Evolutionary conservation across 2,888 invertebrate species (phyloP), one percentile per base, ranked within the genome.

Genomic region (Cyaniris semiargus): DNA sequence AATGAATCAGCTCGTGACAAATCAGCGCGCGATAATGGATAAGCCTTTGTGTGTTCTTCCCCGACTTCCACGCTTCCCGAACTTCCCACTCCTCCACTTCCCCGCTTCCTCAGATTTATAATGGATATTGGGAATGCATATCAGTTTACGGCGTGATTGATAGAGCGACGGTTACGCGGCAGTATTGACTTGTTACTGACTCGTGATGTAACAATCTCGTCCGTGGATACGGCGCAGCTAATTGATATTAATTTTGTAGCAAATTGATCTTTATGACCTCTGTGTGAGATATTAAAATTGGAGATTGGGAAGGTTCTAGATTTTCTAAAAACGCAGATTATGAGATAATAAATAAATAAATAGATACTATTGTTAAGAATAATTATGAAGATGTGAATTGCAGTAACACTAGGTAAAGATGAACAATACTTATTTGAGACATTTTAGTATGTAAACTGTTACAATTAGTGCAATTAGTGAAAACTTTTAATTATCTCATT

Each of bases 1-100:
- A 90, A 90, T 91, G 90, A 91, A 90, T 91, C 90, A 90, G 90
- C 89, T 86, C 81, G 89, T 89, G 90, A 91, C 91, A 91, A 91
- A 92, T 91, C 90, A 89, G 88, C 85, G 81, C 80, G 81, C 83
- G 81, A 82, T 85, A 85, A 85, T 84, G 84, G 82, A 81, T 82
- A 81, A 81, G 81, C 81, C 82, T 83, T 84, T 84, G 83, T 83
- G 80, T 80, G 78, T 77, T 78, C 75, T 70, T 27, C 27, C 66
- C 66, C 27, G 15, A 66, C 66, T 66, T 66, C 66, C 66, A 13
- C 27, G 66, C 66, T 66, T 76, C 44, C 70, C 56, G 34, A 38
- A 10, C 23, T 60, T 23, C 60, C 60, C 21, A 21, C 75, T 70
- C 23, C 60, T 21, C 60, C 60, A 60, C 60, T 60, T 60, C 60